Percentiles rank a stretch among this genome's conserved stretches.
Evolutionary conservation across 2,888 invertebrate genomes (phyloP).

Genomic region (Folsomia manolachei): DNA sequence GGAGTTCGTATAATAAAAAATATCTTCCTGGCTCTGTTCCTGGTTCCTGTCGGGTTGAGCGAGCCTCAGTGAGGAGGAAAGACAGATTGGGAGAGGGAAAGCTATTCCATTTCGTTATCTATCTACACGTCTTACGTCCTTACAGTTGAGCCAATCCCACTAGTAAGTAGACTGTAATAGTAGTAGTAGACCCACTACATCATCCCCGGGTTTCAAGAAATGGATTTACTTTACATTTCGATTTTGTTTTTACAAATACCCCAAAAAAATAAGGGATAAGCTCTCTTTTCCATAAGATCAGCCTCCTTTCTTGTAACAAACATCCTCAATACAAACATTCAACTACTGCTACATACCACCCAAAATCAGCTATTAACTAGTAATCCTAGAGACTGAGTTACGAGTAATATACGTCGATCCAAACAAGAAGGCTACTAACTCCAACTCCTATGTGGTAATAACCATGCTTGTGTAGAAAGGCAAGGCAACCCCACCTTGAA

Average conservation of each 20-base stretch:
- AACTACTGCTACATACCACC: background rate
- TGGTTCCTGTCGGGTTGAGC: slow-evolving; percentile 11
- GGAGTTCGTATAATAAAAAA: slow-evolving; percentile 1
- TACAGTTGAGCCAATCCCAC: no score
- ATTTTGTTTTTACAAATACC: slow-evolving; percentile 15
- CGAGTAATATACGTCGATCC: background rate
- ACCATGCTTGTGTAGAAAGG: no score
- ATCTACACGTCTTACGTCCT: slow-evolving; percentile 6
- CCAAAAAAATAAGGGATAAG: slow-evolving; percentile 3
- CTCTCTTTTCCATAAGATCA: background rate
- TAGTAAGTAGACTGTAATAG: no score
- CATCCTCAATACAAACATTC: background rate
- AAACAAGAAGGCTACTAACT: no score
- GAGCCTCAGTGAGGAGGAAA: slow-evolving; percentile 9
- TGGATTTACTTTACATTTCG: slow-evolving; percentile 9
- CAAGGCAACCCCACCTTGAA: no score
- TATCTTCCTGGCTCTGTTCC: slow-evolving; percentile 18
- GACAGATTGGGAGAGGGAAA: slow-evolving; percentile 20
- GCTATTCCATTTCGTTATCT: slow-evolving; percentile 11
- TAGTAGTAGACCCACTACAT: no score
- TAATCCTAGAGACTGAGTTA: background rate
- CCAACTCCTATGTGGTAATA: no score
- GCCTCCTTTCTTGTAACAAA: no score
- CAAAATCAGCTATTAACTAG: background rate
- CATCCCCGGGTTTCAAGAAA: background rate